These are phyloP conservation scores for Procambarus clarkii DNA, from an alignment of 1,140 invertebrate genomes.

Conservation along the genomic window DNA sequence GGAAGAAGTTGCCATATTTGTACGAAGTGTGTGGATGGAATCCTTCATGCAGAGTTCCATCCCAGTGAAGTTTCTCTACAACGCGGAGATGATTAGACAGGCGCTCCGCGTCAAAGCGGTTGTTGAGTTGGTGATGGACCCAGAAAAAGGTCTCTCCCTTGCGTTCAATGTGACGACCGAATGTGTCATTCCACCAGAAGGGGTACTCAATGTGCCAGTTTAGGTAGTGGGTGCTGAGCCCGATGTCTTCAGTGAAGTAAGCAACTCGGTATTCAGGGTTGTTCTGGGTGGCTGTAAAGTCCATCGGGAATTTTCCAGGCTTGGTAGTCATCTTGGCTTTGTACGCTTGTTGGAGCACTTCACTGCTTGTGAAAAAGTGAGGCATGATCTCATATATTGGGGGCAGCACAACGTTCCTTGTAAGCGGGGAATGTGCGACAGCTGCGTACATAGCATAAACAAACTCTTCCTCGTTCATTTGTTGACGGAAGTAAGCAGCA, in stretches of 20 bases:
- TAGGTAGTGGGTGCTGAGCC: conserved; percentile 21
- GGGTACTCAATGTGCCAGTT: conserved; percentile 37
- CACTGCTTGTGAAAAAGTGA: background rate
- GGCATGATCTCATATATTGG: conserved; percentile 20
- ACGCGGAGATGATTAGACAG: conserved; percentile 19
- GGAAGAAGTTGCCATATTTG: conserved; percentile 30
- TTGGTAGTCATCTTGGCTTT: conserved; percentile 10
- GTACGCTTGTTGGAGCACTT: conserved; percentile 33
- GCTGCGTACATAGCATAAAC: conserved; percentile 29
- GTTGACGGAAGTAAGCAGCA: background rate
- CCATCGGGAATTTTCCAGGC: background rate
- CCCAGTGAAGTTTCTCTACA: background rate
- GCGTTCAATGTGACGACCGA: conserved; percentile 27
- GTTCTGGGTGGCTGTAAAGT: conserved; percentile 18
- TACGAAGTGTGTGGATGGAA: conserved; percentile 32
- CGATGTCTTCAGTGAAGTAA: conserved; percentile 38
- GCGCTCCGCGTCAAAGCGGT: conserved; percentile 40
- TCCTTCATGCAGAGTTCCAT: conserved; percentile 7
- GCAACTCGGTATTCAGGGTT: conserved; percentile 34
- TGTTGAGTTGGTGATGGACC: conserved; percentile 25
- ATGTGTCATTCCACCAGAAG: conserved; percentile 47
- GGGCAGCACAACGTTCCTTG: conserved; percentile 7
- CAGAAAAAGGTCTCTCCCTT: conserved; percentile 47
- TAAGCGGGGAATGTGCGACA: conserved; percentile 33
- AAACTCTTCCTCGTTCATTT: background rate